Conservation (phyloP, 2,888 invertebrate species). For the Oligia strigilis region DNA sequence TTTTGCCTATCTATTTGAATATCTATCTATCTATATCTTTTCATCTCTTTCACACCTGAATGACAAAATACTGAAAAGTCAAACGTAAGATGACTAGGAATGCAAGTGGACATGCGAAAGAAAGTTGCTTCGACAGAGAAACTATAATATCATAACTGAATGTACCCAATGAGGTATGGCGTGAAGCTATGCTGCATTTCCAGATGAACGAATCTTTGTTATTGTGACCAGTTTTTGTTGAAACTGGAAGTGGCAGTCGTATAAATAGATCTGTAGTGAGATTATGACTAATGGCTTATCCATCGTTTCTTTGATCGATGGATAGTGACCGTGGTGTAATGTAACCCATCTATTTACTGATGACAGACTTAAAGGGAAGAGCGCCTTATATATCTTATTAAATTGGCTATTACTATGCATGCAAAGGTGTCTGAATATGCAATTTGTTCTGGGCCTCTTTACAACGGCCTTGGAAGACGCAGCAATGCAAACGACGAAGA, state of each 20-base stretch:
- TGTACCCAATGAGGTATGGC: constrained; percentile 54
- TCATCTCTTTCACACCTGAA: constrained; percentile 18
- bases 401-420: not conserved
- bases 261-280: not conserved
- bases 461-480: not conserved
- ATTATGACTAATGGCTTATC: not conserved
- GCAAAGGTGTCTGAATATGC: not conserved
- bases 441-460: not conserved
- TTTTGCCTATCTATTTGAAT: too few species aligned
- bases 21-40: not conserved
- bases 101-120: constrained; percentile 61
- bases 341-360: not conserved
- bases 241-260: constrained; percentile 19
- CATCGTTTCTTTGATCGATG: not conserved
- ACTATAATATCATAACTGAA: constrained; percentile 46
- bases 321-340: not conserved
- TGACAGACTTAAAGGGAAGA: not conserved
- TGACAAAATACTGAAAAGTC: constrained; percentile 32
- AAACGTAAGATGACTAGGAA: constrained; percentile 50
- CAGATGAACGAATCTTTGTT: constrained; percentile 56
- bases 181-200: constrained; percentile 63
- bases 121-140: constrained; percentile 66
- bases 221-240: constrained; percentile 44
- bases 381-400: not conserved
- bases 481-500: not conserved